A percentile compares a stretch with the other conserved stretches of the same genome.
Evolutionary conservation across 2,797 vertebrate genomes (phyloP).

Genomic region (Simalia tracyae): DNA sequence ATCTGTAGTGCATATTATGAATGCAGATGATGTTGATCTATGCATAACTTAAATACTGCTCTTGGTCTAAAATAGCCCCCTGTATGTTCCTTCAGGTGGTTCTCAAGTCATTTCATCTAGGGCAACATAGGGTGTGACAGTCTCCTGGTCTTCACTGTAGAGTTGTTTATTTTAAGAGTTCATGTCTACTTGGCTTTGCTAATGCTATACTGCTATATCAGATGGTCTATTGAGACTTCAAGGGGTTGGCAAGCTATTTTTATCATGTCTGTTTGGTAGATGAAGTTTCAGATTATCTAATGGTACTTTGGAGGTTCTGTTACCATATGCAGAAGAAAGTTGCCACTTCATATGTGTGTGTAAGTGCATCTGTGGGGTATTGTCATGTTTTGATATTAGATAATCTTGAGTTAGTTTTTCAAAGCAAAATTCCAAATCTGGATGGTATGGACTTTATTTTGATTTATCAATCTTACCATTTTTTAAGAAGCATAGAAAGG

Average conservation of each 20-base stretch:
- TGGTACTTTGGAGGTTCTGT: slow-evolving; percentile 67
- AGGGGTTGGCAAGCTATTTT: slow-evolving; percentile 71
- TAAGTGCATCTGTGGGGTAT: neutral
- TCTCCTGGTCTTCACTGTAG: slow-evolving; percentile 63
- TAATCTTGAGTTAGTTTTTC: slow-evolving; percentile 57
- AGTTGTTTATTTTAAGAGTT: slow-evolving; percentile 72
- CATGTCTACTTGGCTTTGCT: slow-evolving; percentile 68
- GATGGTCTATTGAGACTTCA: slow-evolving; percentile 71
- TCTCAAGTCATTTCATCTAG: slow-evolving; percentile 29
- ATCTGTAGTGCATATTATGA: neutral
- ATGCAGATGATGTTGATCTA: neutral
- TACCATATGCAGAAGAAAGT: slow-evolving; percentile 57
- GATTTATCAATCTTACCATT: slow-evolving; percentile 13
- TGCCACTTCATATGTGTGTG: neutral
- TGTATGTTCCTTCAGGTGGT: slow-evolving; percentile 26
- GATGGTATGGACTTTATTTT: slow-evolving; percentile 28
- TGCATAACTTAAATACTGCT: slow-evolving; percentile 19
- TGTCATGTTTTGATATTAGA: slow-evolving; percentile 63
- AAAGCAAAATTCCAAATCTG: slow-evolving; percentile 44
- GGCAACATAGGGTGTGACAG: slow-evolving; percentile 45
- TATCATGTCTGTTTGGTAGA: slow-evolving; percentile 71
- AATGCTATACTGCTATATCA: slow-evolving; percentile 72
- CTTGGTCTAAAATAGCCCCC: neutral
- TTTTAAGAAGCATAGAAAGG: slow-evolving; percentile 53
- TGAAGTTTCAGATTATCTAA: slow-evolving; percentile 74